Percentiles rank a stretch among this genome's conserved stretches.
Conservation (phyloP, 2,888 invertebrate genomes). For the Ophraella communa region DNA sequence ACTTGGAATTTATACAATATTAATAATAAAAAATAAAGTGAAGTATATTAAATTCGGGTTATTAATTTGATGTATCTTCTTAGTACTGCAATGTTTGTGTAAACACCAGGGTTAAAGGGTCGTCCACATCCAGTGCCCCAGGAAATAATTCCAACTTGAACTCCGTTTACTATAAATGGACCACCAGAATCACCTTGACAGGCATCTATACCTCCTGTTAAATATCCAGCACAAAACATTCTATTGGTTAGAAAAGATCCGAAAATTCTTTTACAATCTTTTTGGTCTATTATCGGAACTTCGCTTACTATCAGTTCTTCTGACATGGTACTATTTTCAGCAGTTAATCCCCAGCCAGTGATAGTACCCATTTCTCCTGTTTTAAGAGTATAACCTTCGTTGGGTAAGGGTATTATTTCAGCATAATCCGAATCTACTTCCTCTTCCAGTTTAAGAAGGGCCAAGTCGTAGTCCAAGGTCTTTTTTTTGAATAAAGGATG, state of each 20-base stretch:
- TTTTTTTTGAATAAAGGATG: conserved; percentile 27
- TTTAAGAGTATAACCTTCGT: not conserved
- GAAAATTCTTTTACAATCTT: conserved; percentile 25
- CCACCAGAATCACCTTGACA: conserved; percentile 52
- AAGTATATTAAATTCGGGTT: conserved; percentile 32
- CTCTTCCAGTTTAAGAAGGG: conserved; percentile 13
- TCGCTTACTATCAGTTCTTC: conserved; percentile 31
- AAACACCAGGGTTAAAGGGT: conserved; percentile 45
- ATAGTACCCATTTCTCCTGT: conserved; percentile 31
- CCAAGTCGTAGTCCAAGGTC: conserved; percentile 38
- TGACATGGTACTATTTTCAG: conserved; percentile 22
- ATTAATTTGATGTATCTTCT: conserved; percentile 37
- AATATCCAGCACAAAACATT: conserved; percentile 69
- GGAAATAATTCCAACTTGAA: conserved; percentile 46
- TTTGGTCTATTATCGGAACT: conserved; percentile 33
- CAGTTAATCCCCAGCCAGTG: conserved; percentile 38
- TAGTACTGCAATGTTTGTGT: conserved; percentile 43
- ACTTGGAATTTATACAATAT: not conserved
- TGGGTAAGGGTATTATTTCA: conserved; percentile 20
- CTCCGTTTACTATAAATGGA: conserved; percentile 42
- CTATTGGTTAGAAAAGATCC: conserved; percentile 57
- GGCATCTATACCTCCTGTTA: conserved; percentile 61
- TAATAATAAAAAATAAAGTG: no score
- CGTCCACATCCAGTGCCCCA: conserved; percentile 50
- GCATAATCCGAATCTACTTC: conserved; percentile 17